Evolutionary conservation across 2,888 invertebrate genomes (phyloP), one percentile per base, ranked within the genome.

Genomic region (Yponomeuta malinellus): DNA sequence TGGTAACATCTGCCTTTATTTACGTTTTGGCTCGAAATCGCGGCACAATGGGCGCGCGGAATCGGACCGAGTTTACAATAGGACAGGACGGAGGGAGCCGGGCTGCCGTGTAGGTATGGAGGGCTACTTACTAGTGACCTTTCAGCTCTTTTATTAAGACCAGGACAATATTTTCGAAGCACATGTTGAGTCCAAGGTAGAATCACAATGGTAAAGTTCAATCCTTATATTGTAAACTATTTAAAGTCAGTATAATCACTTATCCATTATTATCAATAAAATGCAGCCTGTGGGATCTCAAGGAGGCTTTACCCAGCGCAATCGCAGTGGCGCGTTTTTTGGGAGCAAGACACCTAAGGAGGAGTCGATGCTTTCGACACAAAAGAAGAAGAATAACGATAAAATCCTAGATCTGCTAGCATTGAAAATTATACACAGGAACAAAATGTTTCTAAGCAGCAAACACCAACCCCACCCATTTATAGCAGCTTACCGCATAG

Each of bases 1-100:
- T 79, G 89, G 91, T 85, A 90, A 91, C 91, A 92, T 91, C 91
- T 92, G 91, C 87, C 77, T 91, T 91, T 91, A 92, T 92, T 91
- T 91, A 91, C 90, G 90, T 90, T 90, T 89, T 84, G 89, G 87
- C 87, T 89, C 83, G 84, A 86, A 73, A 87, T 86, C 83, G 84
- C 81, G 82, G 84, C 83, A 89, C 89, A 90, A 90, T 88, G 82
- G 89, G 85, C 84, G 86, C 87, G 82, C 81, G 82, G 86, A 86
- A 86, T 88, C 87, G 84, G 81, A 82, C 86, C 75, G 76, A 78
- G 79, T 80, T 79, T 79, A 86, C 87, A 86, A 87, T 84, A 78
- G 79, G 78, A 79, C 52, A 78, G 79, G 78, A 79, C 52, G 52
- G 52, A 81, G 71, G 70, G 67, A 65, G 70, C 71, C 71, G 68